Conservation (phyloP, 2,797 vertebrate genomes). For the Anisognathus igniventris region DNA sequence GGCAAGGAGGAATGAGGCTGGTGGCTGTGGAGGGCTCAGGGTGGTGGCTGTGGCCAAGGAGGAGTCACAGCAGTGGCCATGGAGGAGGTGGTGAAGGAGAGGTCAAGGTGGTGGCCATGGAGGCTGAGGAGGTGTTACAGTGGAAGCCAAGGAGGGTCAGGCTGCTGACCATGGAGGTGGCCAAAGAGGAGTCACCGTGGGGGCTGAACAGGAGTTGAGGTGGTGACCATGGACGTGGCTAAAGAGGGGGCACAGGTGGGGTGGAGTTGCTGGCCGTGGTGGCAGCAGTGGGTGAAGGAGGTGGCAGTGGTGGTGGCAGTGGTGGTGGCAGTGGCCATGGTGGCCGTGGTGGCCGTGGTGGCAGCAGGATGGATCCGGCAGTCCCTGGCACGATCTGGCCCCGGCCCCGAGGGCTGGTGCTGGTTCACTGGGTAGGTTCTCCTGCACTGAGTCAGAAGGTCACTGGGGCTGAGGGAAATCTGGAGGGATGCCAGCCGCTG, state of each 20-base stretch:
- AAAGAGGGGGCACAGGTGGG: neutral
- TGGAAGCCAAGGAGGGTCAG: neutral
- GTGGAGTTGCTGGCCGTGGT: neutral
- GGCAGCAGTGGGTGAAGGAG: fast-evolving
- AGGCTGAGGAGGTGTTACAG: fast-evolving
- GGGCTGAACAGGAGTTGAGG: no score
- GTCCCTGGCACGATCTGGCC: neutral
- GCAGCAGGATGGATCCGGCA: neutral
- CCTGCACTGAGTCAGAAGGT: constrained; percentile 73
- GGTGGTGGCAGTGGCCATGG: neutral
- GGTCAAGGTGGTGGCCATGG: neutral
- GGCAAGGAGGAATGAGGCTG: fast-evolving
- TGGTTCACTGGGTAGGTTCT: constrained; percentile 20
- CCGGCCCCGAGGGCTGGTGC: constrained; percentile 22
- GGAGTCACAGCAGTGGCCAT: neutral
- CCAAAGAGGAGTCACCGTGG: no score
- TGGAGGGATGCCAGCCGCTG: neutral
- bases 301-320: neutral
- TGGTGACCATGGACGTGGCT: neutral
- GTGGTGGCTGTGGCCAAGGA: neutral
- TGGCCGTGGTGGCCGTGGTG: neutral
- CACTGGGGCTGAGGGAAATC: constrained; percentile 53
- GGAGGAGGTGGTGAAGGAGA: neutral
- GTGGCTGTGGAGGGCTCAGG: neutral
- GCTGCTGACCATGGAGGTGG: neutral